Conservation (phyloP, 2,888 invertebrate genomes). For the Sesamia inferens region DNA sequence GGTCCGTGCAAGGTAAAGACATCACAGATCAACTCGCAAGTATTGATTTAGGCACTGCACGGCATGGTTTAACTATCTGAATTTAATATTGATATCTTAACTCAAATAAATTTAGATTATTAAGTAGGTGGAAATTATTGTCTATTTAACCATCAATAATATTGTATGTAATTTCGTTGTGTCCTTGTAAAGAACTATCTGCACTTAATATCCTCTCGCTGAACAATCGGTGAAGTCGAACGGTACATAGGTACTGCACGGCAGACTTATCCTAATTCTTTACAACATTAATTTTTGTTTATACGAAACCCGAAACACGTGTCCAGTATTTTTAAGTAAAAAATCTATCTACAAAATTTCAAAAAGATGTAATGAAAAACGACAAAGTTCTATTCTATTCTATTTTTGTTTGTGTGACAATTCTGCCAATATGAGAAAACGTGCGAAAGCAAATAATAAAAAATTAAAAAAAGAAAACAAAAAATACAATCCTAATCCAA, state of each 20-base stretch:
- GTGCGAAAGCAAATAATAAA: no score
- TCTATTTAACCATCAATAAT: not conserved
- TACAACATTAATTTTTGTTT: no score
- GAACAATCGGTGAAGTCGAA: not conserved
- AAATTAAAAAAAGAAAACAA: no score
- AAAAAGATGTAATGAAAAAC: no score
- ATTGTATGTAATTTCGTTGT: not conserved
- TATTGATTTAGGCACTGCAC: not conserved
- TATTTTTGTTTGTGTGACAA: no score
- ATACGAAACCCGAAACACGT: no score
- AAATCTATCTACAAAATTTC: no score
- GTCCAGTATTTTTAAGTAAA: no score
- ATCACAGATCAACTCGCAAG: not conserved
- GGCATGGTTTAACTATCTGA: not conserved
- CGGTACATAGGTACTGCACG: not conserved
- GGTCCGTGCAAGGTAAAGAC: constrained; percentile 1
- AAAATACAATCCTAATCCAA: no score
- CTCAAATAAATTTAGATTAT: constrained; percentile 9
- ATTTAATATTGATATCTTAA: not conserved
- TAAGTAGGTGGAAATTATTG: not conserved
- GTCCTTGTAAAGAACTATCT: not conserved
- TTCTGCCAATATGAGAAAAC: no score
- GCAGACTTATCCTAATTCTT: not conserved
- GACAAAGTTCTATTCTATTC: no score
- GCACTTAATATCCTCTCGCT: not conserved